phyloP scores from a whole-genome alignment of 2,113 vertebrate genomes.

The Notarius lentiginosus region DNA sequence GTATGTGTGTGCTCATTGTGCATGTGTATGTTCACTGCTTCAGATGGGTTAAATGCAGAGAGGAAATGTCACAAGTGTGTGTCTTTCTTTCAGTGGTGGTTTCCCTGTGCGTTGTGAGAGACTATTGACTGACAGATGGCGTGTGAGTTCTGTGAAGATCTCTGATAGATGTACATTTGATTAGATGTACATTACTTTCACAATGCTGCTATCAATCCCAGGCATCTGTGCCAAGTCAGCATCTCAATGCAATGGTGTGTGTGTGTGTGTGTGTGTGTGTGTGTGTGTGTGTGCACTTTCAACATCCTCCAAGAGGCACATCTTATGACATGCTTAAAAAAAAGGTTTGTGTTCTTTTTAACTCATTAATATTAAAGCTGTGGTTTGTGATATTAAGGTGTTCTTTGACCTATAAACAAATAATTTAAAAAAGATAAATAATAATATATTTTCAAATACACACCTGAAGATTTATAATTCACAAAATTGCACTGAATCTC shows the following conservation, averaged over 20 bases:
- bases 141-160: not conserved
- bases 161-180: slow-evolving; percentile 17
- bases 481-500: not conserved
- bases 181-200: slow-evolving; percentile 28
- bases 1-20: too few relatives aligned
- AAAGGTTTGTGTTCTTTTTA: not conserved
- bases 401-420: not conserved
- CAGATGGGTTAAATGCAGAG: too few relatives aligned
- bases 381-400: not conserved
- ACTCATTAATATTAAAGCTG: too few relatives aligned
- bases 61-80: too few relatives aligned
- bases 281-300: not conserved
- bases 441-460: not conserved
- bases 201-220: slow-evolving; percentile 41
- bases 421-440: not conserved
- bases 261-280: not conserved
- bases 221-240: not conserved
- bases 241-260: not conserved
- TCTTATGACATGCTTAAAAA: not conserved
- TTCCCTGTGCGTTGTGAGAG: not conserved
- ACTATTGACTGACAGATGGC: not conserved
- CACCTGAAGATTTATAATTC: not conserved
- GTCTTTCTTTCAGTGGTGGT: not conserved
- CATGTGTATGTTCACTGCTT: too few relatives aligned
- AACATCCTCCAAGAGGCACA: not conserved